Evolutionary conservation across 1,140 invertebrate species (phyloP).

Genomic region (Galleria mellonella): DNA sequence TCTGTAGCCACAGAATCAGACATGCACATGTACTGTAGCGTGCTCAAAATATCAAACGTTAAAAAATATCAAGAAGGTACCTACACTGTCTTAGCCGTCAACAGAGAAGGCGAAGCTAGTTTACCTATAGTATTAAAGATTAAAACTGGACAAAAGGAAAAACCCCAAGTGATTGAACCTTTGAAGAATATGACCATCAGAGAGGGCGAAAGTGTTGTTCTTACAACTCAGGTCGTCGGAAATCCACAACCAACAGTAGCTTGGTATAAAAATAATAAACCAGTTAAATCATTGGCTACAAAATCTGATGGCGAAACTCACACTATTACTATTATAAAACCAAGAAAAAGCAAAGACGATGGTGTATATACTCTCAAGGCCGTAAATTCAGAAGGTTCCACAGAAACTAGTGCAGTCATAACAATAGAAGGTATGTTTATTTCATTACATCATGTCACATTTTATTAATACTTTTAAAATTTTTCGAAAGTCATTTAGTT

Average conservation of each 20-base stretch:
- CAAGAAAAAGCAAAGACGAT: constrained; percentile 77
- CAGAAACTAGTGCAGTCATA: constrained; percentile 83
- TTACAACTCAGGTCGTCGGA: constrained; percentile 86
- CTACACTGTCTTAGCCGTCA: constrained; percentile 91
- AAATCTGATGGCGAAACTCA: constrained; percentile 82
- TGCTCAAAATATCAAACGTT: constrained; percentile 86
- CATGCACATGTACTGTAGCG: constrained; percentile 92
- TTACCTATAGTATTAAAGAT: constrained; percentile 89
- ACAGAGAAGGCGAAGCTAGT: constrained; percentile 91
- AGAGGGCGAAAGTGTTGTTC: constrained; percentile 84
- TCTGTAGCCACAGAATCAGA: constrained; percentile 86
- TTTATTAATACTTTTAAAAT: too few species aligned
- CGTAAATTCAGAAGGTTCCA: constrained; percentile 84
- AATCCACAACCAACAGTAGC: constrained; percentile 85
- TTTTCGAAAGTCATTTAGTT: too few species aligned
- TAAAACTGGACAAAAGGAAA: constrained; percentile 83
- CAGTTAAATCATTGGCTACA: constrained; percentile 73
- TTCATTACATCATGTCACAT: too few species aligned
- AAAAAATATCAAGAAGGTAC: constrained; percentile 88
- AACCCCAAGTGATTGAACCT: constrained; percentile 88
- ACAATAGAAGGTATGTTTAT: constrained; percentile 86
- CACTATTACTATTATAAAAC: constrained; percentile 80
- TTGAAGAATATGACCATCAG: constrained; percentile 83
- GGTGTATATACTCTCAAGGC: constrained; percentile 89
- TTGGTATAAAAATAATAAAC: constrained; percentile 87